Base-by-base conservation (phyloP, 2,888 invertebrate genomes). In the Scaptomyza parva region DNA sequence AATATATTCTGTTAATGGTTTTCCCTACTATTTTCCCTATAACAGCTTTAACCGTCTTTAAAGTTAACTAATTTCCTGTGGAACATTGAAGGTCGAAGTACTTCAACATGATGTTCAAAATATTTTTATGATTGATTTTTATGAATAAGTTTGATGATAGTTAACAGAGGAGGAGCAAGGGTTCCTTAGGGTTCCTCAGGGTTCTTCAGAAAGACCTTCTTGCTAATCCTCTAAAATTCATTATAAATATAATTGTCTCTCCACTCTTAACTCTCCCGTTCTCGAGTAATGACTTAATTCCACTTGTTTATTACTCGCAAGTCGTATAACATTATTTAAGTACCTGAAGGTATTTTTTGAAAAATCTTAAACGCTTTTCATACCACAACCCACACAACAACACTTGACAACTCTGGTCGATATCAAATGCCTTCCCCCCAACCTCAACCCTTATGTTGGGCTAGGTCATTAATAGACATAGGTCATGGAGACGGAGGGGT, bases 341-440 rank as follows among this genome's bases (percentile, higher is more conserved):
- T 47, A 18, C 30, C 30, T 20, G 30, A 20, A 20, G 30, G 9
- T 20, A 30, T 47, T 11, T 5, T 47, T 11, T 5, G 2, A 14
- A 18, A 20, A n/a, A 41, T 20, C 20, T 37, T 37, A 11, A 40
- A 26, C 40, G 2, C 20, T 41, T 39, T 22, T 22, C 5, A 3
- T 22, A 3, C 22, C 5, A 3, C 22, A 30, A 14, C 14, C 14
- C 45, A 20, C 33, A 39, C 33, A 33, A 12, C 60, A 47, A 61
- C 45, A 20, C 33, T 45, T 40, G 33, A 12, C 60, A 47, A 61
- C 60, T 33, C 61, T 47, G 62, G 20, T 61, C 47, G 20, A 47
- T 20, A 20, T 18, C 14, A 33, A 45, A 45, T 17, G 12, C 12
- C n/a, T n/a, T n/a, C 30, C 30, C 37, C 3, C 6, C n/a, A 6